phyloP scores from a whole-genome alignment of 2,113 vertebrate species.

The Lichenostomus cassidix region DNA sequence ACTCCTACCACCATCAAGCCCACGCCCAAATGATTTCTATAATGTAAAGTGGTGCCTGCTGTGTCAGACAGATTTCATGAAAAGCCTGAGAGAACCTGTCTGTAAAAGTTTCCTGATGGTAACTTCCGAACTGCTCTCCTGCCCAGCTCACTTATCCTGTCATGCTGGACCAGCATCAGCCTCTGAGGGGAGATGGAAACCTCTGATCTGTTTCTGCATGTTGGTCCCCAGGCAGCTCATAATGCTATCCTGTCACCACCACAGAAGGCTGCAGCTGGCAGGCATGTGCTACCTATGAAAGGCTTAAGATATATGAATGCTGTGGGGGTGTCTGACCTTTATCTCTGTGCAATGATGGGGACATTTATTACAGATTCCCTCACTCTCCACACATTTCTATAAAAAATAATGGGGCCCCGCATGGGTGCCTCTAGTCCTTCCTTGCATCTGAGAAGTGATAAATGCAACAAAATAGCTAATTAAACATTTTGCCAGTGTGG shows the following conservation, averaged over 20 bases:
- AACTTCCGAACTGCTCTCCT: neutral
- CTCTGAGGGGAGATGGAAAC: neutral
- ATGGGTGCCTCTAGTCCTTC: neutral
- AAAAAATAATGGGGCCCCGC: constrained; percentile 4
- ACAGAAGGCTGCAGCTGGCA: neutral
- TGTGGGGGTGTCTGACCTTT: constrained; percentile 49
- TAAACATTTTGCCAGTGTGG: constrained; percentile 58
- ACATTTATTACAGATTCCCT: constrained; percentile 46
- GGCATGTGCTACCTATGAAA: neutral
- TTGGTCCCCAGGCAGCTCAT: neutral
- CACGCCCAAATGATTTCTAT: neutral
- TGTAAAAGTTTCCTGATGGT: neutral
- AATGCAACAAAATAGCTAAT: constrained; percentile 45
- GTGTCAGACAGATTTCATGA: neutral
- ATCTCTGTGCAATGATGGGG: constrained; percentile 1
- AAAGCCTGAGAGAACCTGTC: neutral
- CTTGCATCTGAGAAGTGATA: constrained; percentile 38
- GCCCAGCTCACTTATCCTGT: neutral
- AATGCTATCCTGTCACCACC: neutral
- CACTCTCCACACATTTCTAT: neutral
- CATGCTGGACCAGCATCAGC: neutral
- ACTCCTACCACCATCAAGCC: neutral
- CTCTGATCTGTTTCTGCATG: neutral
- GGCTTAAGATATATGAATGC: neutral
- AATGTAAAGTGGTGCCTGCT: neutral